These are phyloP conservation scores for Electrophaes corylata DNA, from an alignment of 2,888 invertebrate genomes.

Conservation along the genomic window DNA sequence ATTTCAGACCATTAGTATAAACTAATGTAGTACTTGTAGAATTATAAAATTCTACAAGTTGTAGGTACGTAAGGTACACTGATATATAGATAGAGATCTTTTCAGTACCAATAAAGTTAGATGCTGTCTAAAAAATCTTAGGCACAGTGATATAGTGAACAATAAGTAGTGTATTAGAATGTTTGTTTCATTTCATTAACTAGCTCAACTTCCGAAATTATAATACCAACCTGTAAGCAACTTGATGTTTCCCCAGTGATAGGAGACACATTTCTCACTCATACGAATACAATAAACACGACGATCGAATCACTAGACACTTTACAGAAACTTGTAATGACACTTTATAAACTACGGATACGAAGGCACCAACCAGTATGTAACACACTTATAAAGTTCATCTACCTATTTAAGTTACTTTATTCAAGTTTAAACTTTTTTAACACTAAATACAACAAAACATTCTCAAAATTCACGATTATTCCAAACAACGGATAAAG, in stretches of 20 bases:
- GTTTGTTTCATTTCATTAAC: too few species aligned
- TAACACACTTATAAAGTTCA: conserved; percentile 48
- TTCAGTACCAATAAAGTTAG: too few species aligned
- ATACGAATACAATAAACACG: conserved; percentile 12
- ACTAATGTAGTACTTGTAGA: too few species aligned
- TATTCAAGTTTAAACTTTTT: too few species aligned
- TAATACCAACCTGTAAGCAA: conserved; percentile 32
- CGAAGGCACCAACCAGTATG: conserved; percentile 21
- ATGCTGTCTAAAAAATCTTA: too few species aligned
- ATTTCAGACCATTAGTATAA: too few species aligned
- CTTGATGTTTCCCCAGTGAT: conserved; percentile 29
- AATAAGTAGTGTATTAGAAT: too few species aligned
- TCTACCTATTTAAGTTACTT: too few species aligned
- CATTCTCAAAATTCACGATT: conserved; percentile 9
- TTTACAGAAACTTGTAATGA: conserved; percentile 31
- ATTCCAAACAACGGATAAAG: conserved; percentile 9
- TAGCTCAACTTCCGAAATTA: neutral
- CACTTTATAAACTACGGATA: conserved; percentile 21
- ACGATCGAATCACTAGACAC: conserved; percentile 31
- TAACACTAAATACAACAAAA: neutral
- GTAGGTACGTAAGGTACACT: too few species aligned
- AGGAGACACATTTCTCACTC: conserved; percentile 32
- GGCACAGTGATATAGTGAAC: too few species aligned
- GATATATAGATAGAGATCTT: too few species aligned
- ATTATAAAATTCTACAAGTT: too few species aligned